Percentiles rank a stretch among this genome's conserved stretches.
Evolutionary conservation across 1,140 invertebrate genomes (phyloP).

Genomic region (Trissolcus basalis): DNA sequence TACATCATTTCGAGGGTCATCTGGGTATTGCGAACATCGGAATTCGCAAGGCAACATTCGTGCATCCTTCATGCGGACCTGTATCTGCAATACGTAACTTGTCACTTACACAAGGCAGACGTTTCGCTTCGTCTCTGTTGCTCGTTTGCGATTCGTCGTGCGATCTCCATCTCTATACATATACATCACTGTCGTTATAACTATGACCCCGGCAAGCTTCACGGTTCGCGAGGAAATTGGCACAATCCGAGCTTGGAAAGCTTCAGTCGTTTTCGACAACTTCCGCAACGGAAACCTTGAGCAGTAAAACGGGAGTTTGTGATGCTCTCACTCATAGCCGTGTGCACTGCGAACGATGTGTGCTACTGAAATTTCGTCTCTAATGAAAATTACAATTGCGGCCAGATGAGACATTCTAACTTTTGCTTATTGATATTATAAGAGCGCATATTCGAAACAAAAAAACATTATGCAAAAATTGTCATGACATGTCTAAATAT

Average conservation of each 20-base stretch:
- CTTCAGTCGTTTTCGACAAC: constrained; percentile 53
- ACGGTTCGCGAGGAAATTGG: constrained; percentile 51
- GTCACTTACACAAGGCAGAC: constrained; percentile 29
- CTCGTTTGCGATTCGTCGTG: constrained; percentile 25
- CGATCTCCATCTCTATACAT: constrained; percentile 29
- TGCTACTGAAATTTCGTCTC: constrained; percentile 40
- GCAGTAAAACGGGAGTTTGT: constrained; percentile 43
- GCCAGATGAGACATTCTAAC: constrained; percentile 1
- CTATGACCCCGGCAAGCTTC: constrained; percentile 41
- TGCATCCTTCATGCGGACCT: constrained; percentile 9
- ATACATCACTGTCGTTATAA: constrained; percentile 31
- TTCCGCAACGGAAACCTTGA: constrained; percentile 57
- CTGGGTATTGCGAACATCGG: neutral
- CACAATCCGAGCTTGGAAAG: constrained; percentile 54
- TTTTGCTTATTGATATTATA: no score
- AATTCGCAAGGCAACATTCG: constrained; percentile 3
- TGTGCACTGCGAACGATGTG: constrained; percentile 33
- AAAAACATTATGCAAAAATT: no score
- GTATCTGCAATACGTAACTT: constrained; percentile 37
- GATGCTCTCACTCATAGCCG: constrained; percentile 16
- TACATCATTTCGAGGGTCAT: neutral
- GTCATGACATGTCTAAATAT: no score
- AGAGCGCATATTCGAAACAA: no score
- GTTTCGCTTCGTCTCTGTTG: constrained; percentile 9
- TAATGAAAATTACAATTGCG: constrained; percentile 49